These are phyloP conservation scores for Melitaea athalia DNA, from an alignment of 2,888 invertebrate species.

Conservation along the genomic window DNA sequence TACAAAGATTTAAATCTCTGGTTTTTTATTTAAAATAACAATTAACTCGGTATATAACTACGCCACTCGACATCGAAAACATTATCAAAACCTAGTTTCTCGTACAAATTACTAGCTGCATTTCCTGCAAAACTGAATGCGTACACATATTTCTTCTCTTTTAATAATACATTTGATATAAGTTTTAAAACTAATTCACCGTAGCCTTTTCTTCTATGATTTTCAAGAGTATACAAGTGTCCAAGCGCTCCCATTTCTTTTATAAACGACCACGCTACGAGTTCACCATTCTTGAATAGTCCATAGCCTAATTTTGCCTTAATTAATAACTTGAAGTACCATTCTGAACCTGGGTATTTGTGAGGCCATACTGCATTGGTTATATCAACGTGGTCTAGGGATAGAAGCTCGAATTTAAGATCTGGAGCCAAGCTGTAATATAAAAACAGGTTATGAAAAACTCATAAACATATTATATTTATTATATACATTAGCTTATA, in stretches of 20 bases:
- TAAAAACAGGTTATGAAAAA: too few relatives aligned
- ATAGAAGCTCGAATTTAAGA: slow-evolving; percentile 48
- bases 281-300: slow-evolving; percentile 47
- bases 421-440: slow-evolving; percentile 50
- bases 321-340: slow-evolving; percentile 54
- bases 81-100: slow-evolving; percentile 51
- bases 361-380: slow-evolving; percentile 59
- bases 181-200: slow-evolving; percentile 55
- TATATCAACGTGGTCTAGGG: slow-evolving; percentile 47
- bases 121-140: slow-evolving; percentile 56
- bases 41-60: background rate
- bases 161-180: slow-evolving; percentile 50
- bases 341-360: slow-evolving; percentile 48
- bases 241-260: slow-evolving; percentile 58
- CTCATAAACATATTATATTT: too few relatives aligned
- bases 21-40: background rate
- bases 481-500: too few relatives aligned
- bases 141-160: slow-evolving; percentile 49
- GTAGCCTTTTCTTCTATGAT: slow-evolving; percentile 59
- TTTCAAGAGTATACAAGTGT: slow-evolving; percentile 58
- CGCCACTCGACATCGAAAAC: slow-evolving; percentile 48
- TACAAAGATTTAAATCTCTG: too few relatives aligned
- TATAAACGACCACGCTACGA: slow-evolving; percentile 56
- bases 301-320: slow-evolving; percentile 56
- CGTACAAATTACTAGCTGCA: slow-evolving; percentile 52